These are phyloP conservation scores for Pogona vitticeps DNA, from an alignment of 2,113 vertebrate genomes.

Conservation along the genomic window DNA sequence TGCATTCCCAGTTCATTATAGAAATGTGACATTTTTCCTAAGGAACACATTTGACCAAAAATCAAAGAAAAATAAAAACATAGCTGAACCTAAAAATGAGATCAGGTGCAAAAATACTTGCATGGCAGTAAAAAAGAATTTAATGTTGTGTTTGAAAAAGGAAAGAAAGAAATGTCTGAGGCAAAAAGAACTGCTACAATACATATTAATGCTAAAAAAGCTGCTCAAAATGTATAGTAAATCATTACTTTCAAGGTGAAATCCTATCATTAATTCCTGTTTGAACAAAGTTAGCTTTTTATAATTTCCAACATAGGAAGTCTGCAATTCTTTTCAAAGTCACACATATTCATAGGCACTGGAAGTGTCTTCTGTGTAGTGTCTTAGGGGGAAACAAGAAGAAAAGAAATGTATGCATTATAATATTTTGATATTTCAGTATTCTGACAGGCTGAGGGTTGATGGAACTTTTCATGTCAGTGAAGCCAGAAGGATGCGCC, in stretches of 20 bases:
- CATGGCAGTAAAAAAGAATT: not conserved
- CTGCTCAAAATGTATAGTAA: not conserved
- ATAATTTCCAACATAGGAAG: not conserved
- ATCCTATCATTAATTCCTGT: not conserved
- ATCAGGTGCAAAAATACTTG: not conserved
- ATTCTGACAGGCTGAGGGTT: too few relatives aligned
- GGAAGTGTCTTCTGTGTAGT: not conserved
- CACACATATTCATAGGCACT: not conserved
- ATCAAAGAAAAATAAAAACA: conserved; percentile 8
- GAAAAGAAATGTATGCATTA: fast-evolving
- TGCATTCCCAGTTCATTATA: not conserved
- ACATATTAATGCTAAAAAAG: not conserved
- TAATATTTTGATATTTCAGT: not conserved
- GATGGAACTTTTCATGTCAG: too few relatives aligned
- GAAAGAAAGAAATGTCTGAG: fast-evolving
- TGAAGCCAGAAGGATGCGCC: too few relatives aligned
- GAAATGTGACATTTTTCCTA: not conserved
- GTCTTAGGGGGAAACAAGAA: not conserved
- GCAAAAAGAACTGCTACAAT: not conserved
- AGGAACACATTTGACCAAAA: conserved; percentile 19
- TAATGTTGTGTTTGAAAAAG: not conserved
- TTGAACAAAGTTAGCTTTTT: conserved; percentile 9
- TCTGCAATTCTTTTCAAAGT: not conserved
- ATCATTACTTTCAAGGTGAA: not conserved
- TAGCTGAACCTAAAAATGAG: conserved; percentile 1